Percentiles rank a stretch among this genome's conserved stretches.
These are phyloP conservation scores for Rhingia rostrata DNA, from an alignment of 2,888 invertebrate genomes.

Conservation along the genomic window DNA sequence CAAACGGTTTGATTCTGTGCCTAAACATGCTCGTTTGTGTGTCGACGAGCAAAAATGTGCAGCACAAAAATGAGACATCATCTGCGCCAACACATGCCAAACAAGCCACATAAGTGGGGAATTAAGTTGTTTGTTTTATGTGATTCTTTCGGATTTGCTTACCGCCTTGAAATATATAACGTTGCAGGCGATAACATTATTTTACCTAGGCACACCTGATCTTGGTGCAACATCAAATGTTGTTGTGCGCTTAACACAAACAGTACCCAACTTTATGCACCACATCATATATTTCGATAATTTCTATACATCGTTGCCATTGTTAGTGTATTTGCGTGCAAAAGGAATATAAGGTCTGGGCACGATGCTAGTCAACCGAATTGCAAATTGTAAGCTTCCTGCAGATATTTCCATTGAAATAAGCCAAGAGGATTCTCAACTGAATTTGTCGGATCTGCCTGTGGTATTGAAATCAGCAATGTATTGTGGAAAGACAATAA, in stretches of 20 bases:
- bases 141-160: too few species aligned
- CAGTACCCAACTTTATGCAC: constrained; percentile 4
- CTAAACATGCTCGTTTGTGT: too few species aligned
- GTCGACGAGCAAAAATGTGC: too few species aligned
- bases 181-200: too few species aligned
- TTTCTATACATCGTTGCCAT: constrained; percentile 5
- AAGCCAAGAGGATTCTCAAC: background rate
- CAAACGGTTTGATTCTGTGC: constrained; percentile 2
- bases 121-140: too few species aligned
- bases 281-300: background rate
- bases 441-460: background rate
- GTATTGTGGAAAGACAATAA: constrained; percentile 5
- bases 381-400: background rate
- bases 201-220: too few species aligned
- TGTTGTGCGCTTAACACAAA: constrained; percentile 11
- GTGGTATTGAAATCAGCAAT: background rate
- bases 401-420: background rate
- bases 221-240: too few species aligned
- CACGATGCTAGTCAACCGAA: background rate
- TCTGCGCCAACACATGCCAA: too few species aligned
- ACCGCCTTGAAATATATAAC: too few species aligned
- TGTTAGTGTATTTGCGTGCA: background rate
- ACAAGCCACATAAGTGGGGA: too few species aligned
- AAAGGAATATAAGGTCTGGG: constrained; percentile 1
- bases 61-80: too few species aligned